Percentiles rank a stretch among this genome's conserved stretches.
These are phyloP conservation scores for Eubucco bourcierii DNA, from an alignment of 2,113 vertebrate genomes.

Conservation along the genomic window DNA sequence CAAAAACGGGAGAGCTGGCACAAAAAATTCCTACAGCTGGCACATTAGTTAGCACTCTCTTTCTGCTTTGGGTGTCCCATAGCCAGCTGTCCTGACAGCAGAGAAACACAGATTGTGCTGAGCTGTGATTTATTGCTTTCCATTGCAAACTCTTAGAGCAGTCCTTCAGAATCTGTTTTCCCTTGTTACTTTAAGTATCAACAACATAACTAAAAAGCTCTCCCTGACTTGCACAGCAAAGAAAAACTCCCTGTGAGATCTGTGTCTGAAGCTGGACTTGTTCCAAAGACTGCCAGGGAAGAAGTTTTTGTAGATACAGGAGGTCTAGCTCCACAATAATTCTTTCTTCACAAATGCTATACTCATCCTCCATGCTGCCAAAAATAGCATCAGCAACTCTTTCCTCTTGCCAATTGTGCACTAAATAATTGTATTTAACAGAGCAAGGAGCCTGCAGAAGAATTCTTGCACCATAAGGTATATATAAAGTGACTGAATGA, in stretches of 20 bases:
- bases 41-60: background rate
- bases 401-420: background rate
- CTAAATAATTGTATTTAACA: background rate
- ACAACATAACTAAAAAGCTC: background rate
- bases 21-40: background rate
- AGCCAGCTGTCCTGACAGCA: background rate
- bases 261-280: background rate
- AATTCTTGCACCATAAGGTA: background rate
- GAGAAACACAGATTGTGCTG: background rate
- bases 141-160: background rate
- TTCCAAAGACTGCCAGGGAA: background rate
- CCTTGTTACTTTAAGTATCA: background rate
- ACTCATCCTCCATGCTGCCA: background rate
- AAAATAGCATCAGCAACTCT: background rate
- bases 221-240: background rate
- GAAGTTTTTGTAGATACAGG: background rate
- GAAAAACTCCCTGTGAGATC: background rate
- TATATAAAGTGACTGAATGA: background rate
- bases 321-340: background rate
- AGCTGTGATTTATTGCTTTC: background rate
- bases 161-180: background rate
- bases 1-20: background rate
- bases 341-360: background rate
- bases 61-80: background rate
- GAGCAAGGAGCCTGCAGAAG: background rate